phyloP scores from a whole-genome alignment of 2,888 invertebrate genomes.

The Trichogramma dendrolimi region DNA sequence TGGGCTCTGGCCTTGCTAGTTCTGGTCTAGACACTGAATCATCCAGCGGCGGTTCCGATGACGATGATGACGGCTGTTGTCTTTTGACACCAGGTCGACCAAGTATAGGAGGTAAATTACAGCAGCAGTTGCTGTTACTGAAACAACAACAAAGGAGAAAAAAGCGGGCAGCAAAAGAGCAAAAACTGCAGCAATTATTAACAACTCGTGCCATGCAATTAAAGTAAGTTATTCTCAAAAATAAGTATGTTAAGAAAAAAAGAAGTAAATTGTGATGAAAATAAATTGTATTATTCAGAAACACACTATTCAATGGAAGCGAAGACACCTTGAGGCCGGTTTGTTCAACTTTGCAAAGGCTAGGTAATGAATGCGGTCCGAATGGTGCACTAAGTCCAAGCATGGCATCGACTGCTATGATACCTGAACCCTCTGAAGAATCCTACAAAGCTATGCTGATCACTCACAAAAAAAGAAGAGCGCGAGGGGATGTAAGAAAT shows the following conservation, averaged over 20 bases:
- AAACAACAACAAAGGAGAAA: constrained; percentile 21
- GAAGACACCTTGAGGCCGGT: constrained; percentile 49
- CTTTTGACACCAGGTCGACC: constrained; percentile 24
- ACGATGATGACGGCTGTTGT: constrained; percentile 22
- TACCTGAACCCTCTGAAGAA: constrained; percentile 61
- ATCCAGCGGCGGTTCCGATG: constrained; percentile 10
- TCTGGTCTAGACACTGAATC: constrained; percentile 30
- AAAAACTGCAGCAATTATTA: constrained; percentile 15
- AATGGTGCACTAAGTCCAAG: constrained; percentile 40
- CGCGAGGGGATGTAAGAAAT: constrained; percentile 63
- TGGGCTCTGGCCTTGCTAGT: constrained; percentile 40
- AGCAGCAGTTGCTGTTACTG: constrained; percentile 24
- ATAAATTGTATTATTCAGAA: no score
- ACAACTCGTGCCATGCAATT: constrained; percentile 19
- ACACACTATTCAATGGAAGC: constrained; percentile 13
- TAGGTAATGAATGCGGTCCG: constrained; percentile 30
- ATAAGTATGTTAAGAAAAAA: not conserved
- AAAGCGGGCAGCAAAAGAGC: constrained; percentile 16
- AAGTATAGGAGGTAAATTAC: constrained; percentile 27
- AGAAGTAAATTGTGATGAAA: not conserved
- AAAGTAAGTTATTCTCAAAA: constrained; percentile 3
- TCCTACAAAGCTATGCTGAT: constrained; percentile 66
- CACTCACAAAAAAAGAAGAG: constrained; percentile 68
- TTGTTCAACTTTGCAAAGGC: constrained; percentile 47
- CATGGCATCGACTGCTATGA: constrained; percentile 42